Percentiles rank a stretch among this genome's conserved stretches.
These are phyloP conservation scores for Eurypyga helias DNA, from an alignment of 2,113 vertebrate species.

Conservation along the genomic window DNA sequence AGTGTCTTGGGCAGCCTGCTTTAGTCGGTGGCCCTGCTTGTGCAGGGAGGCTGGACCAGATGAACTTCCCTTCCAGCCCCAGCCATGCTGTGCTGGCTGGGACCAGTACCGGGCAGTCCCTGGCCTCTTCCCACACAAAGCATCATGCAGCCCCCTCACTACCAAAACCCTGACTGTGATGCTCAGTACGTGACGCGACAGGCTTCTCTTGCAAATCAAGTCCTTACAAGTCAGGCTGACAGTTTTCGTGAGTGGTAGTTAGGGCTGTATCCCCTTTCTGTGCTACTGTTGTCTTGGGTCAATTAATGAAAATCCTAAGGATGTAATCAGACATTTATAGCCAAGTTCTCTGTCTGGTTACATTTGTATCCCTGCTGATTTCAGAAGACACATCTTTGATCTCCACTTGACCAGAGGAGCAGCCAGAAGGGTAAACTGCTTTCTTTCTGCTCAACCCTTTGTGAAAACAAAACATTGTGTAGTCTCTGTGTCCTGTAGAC, in stretches of 20 bases:
- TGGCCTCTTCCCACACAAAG: not conserved
- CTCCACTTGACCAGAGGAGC: not conserved
- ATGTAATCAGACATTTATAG: not conserved
- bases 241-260: not conserved
- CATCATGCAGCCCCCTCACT: not conserved
- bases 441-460: not conserved
- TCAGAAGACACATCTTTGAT: not conserved
- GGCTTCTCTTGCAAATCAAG: not conserved
- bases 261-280: not conserved
- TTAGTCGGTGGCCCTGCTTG: not conserved
- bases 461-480: not conserved
- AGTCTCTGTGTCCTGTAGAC: not conserved
- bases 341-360: not conserved
- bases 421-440: not conserved
- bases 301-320: conserved; percentile 5
- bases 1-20: not conserved
- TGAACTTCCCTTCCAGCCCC: not conserved
- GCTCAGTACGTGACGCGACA: fast-evolving
- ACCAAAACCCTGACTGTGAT: not conserved
- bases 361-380: conserved; percentile 16
- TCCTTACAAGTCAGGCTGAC: not conserved
- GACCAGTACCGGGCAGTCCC: not conserved
- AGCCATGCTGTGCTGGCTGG: not conserved
- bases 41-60: not conserved
- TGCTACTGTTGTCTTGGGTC: not conserved